Evolutionary conservation across 2,113 vertebrate genomes (phyloP).

Genomic region (Prionailurus viverrinus): DNA sequence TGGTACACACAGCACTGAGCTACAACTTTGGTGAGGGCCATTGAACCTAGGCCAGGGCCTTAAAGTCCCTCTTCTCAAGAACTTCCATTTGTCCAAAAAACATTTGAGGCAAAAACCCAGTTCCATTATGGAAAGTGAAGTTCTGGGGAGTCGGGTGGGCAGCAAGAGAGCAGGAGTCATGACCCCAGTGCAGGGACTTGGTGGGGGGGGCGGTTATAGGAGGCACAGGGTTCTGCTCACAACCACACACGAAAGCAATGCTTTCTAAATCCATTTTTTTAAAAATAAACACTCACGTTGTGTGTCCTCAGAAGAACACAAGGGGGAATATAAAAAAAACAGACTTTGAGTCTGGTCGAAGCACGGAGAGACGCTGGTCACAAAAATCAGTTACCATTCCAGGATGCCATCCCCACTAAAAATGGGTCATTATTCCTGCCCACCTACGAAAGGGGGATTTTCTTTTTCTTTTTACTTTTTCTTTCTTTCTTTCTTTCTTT

Average conservation of each 20-base stretch:
- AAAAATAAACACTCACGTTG: neutral
- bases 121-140: neutral
- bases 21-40: neutral
- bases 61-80: neutral
- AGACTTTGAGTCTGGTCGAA: neutral
- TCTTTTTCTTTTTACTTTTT: neutral
- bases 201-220: accelerated
- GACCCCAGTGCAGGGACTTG: neutral
- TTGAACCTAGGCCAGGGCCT: neutral
- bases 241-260: neutral
- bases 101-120: neutral
- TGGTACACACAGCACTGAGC: neutral
- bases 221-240: no score
- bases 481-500: no score
- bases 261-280: neutral
- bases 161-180: neutral
- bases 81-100: neutral
- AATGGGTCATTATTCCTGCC: accelerated
- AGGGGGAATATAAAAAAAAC: neutral
- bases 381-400: accelerated
- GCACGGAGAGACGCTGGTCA: no score
- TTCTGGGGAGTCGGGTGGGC: neutral
- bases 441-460: neutral
- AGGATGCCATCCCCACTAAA: neutral
- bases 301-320: neutral